Conservation (phyloP, 37 sponge, comb jelly and placozoan genomes). For the Spongia lamella region DNA sequence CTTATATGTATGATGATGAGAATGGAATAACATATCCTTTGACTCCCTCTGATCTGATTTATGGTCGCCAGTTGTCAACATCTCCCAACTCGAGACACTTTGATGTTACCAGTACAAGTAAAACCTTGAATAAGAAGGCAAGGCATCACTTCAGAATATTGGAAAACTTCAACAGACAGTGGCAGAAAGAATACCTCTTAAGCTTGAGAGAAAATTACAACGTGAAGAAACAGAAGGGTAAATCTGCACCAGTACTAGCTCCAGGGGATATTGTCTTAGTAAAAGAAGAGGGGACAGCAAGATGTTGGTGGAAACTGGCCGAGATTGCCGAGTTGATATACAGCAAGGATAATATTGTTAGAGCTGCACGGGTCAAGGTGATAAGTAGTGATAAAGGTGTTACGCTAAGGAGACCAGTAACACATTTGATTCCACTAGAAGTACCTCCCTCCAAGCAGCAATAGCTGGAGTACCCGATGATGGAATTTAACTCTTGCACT, state of each 20-base stretch:
- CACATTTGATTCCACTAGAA: too few relatives aligned
- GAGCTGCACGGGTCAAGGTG: too few relatives aligned
- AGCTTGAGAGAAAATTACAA: conserved; percentile 18
- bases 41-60: conserved; percentile 23
- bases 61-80: neutral
- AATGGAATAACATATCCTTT: conserved; percentile 9
- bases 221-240: neutral
- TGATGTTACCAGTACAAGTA: neutral
- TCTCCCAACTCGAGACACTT: neutral
- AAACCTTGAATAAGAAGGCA: neutral
- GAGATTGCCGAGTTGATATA: too few relatives aligned
- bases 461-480: too few relatives aligned
- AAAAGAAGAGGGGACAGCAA: conserved; percentile 6
- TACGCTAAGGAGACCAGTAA: too few relatives aligned
- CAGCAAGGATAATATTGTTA: too few relatives aligned
- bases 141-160: neutral
- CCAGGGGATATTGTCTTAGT: conserved; percentile 26
- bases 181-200: conserved; percentile 28
- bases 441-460: too few relatives aligned
- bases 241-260: neutral
- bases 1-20: conserved; percentile 9
- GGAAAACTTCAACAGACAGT: conserved; percentile 33
- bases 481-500: too few relatives aligned
- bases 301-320: conserved; percentile 3
- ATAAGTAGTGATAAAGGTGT: too few relatives aligned